A percentile compares a stretch with the other conserved stretches of the same genome.
Evolutionary conservation across 2,888 invertebrate species (phyloP).

Genomic region (Gryllus longicercus): DNA sequence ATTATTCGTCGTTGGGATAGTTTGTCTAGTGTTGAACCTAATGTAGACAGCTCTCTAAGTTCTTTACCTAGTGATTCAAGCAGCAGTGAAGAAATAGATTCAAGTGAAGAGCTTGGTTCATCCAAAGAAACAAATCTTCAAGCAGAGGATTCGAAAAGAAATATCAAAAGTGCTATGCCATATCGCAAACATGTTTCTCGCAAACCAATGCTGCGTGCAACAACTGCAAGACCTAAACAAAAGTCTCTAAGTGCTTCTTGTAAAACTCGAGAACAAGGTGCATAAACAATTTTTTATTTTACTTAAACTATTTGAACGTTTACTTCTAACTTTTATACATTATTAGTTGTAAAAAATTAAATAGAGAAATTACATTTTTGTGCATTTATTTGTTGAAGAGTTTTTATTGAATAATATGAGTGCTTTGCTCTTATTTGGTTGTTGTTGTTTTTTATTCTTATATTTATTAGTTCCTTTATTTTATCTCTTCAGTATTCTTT

Average conservation of each 20-base stretch:
- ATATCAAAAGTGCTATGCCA: conserved; percentile 30
- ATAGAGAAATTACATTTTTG: no score
- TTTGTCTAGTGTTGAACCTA: conserved; percentile 67
- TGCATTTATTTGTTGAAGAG: no score
- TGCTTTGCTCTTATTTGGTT: no score
- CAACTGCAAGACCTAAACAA: conserved; percentile 61
- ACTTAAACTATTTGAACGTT: not conserved
- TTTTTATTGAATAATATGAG: no score
- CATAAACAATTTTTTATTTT: conserved; percentile 21
- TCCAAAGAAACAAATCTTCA: conserved; percentile 24
- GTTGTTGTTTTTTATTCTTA: no score
- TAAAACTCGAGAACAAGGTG: conserved; percentile 71
- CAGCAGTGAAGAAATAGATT: conserved; percentile 32
- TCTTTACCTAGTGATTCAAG: conserved; percentile 43
- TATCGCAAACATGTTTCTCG: conserved; percentile 30
- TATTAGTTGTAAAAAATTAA: no score
- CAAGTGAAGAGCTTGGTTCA: conserved; percentile 31
- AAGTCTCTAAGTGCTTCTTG: conserved; percentile 53
- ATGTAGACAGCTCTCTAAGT: conserved; percentile 61
- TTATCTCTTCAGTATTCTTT: no score
- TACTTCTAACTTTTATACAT: no score
- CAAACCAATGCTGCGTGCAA: conserved; percentile 49
- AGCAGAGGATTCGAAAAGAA: conserved; percentile 25
- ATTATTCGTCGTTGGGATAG: conserved; percentile 56
- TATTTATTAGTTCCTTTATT: no score